phyloP scores from a whole-genome alignment of 2,113 vertebrate genomes.

The Gallinago media region DNA sequence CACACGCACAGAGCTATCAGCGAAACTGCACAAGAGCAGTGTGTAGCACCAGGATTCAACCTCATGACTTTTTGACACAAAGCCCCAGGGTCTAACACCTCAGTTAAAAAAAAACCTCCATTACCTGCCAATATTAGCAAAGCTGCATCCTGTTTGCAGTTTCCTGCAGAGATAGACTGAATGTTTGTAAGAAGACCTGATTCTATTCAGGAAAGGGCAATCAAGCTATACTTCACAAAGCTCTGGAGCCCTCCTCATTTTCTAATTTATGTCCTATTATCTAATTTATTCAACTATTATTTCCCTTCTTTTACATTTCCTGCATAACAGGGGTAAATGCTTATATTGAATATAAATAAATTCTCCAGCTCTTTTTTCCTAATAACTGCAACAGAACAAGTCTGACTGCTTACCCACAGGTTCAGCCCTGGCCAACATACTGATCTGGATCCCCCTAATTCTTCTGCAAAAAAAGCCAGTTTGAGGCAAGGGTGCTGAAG shows the following conservation, averaged over 20 bases:
- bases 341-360: not conserved
- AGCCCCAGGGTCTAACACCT: not conserved
- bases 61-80: not conserved
- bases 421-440: not conserved
- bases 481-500: not conserved
- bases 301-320: not conserved
- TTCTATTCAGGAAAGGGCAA: not conserved
- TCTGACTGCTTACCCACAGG: not conserved
- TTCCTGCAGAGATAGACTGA: not conserved
- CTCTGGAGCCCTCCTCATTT: not conserved
- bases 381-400: not conserved
- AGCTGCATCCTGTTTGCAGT: not conserved
- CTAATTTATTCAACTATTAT: not conserved
- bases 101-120: not conserved
- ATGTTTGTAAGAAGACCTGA: not conserved
- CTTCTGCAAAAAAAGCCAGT: not conserved
- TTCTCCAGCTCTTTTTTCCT: fast-evolving
- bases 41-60: not conserved
- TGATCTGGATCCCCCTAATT: not conserved
- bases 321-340: not conserved
- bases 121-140: slow-evolving; percentile 3
- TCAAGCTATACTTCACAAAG: not conserved
- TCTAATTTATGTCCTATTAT: not conserved
- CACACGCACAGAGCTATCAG: not conserved
- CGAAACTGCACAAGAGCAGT: not conserved